phyloP scores from a whole-genome alignment of 2,888 invertebrate species.

The Omphaloscelis lunosa region DNA sequence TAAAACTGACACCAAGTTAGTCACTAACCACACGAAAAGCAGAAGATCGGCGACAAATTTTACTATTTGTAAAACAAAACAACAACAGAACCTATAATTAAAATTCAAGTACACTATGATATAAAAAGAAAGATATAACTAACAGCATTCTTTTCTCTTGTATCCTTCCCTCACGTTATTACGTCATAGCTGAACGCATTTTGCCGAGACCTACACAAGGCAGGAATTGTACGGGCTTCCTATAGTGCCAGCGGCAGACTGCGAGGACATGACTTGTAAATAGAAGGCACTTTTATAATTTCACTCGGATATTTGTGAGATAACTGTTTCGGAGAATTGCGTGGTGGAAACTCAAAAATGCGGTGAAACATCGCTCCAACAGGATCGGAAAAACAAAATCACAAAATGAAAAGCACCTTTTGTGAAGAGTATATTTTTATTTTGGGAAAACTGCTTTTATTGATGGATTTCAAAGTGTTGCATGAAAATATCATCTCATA shows the following conservation, averaged over 20 bases:
- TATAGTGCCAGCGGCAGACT: conserved; percentile 44
- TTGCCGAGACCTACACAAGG: conserved; percentile 24
- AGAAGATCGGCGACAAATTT: too few species aligned
- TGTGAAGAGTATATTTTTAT: not conserved
- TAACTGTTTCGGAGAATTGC: not conserved
- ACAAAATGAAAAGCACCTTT: not conserved
- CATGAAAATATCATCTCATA: not conserved
- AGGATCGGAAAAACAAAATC: not conserved
- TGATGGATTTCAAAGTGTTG: not conserved
- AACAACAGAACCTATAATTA: not conserved
- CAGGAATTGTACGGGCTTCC: conserved; percentile 39
- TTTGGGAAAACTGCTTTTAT: too few species aligned
- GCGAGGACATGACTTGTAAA: conserved; percentile 41
- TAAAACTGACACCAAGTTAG: too few species aligned
- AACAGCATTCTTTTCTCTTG: conserved; percentile 26
- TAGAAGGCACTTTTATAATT: conserved; percentile 30
- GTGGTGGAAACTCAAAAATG: not conserved
- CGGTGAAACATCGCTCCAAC: not conserved
- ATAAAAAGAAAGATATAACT: not conserved
- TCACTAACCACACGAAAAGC: too few species aligned
- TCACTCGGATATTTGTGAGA: conserved; percentile 23
- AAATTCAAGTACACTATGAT: not conserved
- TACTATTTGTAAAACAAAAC: too few species aligned
- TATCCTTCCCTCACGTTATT: conserved; percentile 10
- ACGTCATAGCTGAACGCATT: conserved; percentile 40